phyloP scores from a whole-genome alignment of 2,797 vertebrate species.

The Coracias cyanogaster region DNA sequence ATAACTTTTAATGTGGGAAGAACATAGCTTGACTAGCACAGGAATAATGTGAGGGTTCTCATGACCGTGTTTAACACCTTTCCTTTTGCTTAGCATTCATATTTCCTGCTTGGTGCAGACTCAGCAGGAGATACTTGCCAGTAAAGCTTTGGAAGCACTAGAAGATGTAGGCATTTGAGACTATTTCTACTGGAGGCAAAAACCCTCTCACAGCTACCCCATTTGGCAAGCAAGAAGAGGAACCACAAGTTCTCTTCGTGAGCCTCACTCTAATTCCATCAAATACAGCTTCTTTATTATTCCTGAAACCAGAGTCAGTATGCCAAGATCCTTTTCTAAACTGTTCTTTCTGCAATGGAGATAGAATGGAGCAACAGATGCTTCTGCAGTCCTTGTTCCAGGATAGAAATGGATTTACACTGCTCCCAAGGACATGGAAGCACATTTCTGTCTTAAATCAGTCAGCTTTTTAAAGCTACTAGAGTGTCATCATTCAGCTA shows the following conservation, averaged over 20 bases:
- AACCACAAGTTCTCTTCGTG: neutral
- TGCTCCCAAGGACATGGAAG: neutral
- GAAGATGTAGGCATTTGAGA: neutral
- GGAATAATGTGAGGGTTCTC: neutral
- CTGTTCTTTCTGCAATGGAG: neutral
- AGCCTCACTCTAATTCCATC: neutral
- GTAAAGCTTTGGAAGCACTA: neutral
- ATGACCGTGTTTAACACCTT: neutral
- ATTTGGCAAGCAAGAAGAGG: neutral
- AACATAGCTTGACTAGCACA: neutral
- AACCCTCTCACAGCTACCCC: neutral
- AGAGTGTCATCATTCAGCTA: neutral
- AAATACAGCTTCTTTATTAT: neutral
- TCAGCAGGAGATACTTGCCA: neutral
- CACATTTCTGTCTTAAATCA: neutral
- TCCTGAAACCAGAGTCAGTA: neutral
- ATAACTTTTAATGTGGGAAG: conserved; percentile 19
- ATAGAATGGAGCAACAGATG: neutral
- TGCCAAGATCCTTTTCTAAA: neutral
- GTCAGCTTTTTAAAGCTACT: neutral
- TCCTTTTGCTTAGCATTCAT: neutral
- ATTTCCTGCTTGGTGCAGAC: neutral
- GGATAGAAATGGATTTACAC: neutral
- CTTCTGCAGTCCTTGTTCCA: neutral
- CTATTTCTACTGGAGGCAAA: neutral